phyloP scores from a whole-genome alignment of 2,797 vertebrate genomes.

The Ctenosaura bakeri region DNA sequence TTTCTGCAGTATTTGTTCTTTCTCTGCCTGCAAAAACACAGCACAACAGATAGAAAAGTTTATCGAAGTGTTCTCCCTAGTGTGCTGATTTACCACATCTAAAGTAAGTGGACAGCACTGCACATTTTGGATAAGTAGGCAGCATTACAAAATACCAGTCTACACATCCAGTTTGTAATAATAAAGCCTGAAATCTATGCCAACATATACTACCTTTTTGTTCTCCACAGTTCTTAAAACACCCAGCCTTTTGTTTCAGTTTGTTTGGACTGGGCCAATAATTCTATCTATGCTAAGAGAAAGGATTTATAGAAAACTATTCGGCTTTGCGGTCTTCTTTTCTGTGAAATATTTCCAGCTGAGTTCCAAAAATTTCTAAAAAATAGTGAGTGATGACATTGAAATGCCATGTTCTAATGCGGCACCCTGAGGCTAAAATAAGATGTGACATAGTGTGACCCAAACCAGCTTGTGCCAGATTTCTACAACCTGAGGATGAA shows the following conservation, averaged over 20 bases:
- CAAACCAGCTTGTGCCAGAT: not conserved
- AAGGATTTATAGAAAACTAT: not conserved
- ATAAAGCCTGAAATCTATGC: not conserved
- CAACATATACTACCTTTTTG: not conserved
- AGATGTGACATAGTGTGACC: not conserved
- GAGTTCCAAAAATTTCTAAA: not conserved
- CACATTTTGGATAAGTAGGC: not conserved
- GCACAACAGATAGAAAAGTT: not conserved
- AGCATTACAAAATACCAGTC: not conserved
- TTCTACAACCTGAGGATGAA: not conserved
- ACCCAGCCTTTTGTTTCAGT: not conserved
- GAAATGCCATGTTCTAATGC: not conserved
- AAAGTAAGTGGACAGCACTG: too few relatives aligned
- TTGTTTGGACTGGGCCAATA: not conserved
- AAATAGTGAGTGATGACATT: not conserved
- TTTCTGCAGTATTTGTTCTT: not conserved
- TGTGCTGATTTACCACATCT: not conserved
- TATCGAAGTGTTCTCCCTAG: not conserved
- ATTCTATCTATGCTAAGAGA: not conserved
- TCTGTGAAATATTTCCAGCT: not conserved
- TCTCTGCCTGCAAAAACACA: not conserved
- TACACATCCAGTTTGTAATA: not conserved
- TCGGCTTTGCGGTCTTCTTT: not conserved
- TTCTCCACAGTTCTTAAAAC: not conserved
- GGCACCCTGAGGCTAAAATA: not conserved